Evolutionary conservation across 1,140 invertebrate genomes (phyloP).

Genomic region (Euglossa dilemma): DNA sequence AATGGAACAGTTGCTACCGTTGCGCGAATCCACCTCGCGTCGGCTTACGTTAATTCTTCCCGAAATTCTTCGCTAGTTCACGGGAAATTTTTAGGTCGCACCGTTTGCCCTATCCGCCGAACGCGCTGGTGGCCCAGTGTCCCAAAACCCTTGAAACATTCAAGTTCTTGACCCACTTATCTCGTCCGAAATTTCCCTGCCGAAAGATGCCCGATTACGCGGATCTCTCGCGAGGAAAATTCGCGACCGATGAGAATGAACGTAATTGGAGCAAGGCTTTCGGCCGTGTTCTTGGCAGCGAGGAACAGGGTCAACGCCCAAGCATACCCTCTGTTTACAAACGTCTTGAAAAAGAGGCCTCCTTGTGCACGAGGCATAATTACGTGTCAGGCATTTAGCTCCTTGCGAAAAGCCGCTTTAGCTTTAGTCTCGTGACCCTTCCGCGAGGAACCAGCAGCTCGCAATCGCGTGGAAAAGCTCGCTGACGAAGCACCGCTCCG

Average conservation of each 20-base stretch:
- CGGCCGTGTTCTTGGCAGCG: background rate
- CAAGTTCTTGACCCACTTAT: constrained; percentile 53
- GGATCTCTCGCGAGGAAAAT: background rate
- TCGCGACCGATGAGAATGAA: background rate
- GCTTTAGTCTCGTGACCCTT: background rate
- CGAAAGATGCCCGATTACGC: background rate
- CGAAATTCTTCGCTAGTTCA: too few species aligned
- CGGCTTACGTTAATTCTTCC: background rate
- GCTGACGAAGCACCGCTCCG: too few species aligned
- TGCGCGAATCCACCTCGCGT: background rate
- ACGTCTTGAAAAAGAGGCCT: constrained; percentile 35
- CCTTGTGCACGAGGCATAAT: background rate
- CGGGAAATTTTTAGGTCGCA: background rate
- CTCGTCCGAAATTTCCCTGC: background rate
- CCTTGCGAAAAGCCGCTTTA: background rate
- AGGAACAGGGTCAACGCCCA: constrained; percentile 38
- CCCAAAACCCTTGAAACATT: background rate
- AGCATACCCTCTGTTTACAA: constrained; percentile 11
- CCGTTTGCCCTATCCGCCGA: background rate
- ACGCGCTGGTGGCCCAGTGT: too few species aligned
- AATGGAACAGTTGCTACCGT: background rate
- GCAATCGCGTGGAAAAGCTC: background rate
- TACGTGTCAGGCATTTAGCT: background rate
- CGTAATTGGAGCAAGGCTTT: constrained; percentile 7
- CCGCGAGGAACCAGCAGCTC: background rate